These are phyloP conservation scores for Aplysia californica DNA, from an alignment of 1,140 invertebrate species.

Conservation along the genomic window DNA sequence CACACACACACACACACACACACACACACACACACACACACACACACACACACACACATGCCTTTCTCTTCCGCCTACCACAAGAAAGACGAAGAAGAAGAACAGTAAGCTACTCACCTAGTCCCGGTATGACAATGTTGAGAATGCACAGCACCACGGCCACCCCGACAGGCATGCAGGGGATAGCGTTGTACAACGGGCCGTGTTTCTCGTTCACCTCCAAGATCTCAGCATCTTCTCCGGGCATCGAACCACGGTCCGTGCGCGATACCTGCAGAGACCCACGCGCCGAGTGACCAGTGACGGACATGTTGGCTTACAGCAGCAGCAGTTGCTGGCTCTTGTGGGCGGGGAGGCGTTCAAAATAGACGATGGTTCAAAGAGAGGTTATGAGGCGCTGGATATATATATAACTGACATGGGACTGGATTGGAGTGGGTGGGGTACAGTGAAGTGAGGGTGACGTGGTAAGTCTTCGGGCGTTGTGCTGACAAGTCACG, in stretches of 20 bases:
- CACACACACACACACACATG: too few species aligned
- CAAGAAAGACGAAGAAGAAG: too few species aligned
- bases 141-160: constrained; percentile 69
- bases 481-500: neutral
- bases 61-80: too few species aligned
- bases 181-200: constrained; percentile 69
- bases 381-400: too few species aligned
- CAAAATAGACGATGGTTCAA: neutral
- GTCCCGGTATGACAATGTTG: constrained; percentile 69
- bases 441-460: neutral
- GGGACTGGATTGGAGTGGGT: too few species aligned
- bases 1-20: too few species aligned
- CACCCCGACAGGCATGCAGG: constrained; percentile 68
- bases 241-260: neutral
- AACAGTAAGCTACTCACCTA: constrained; percentile 65
- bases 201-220: constrained; percentile 69
- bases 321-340: neutral
- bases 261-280: neutral
- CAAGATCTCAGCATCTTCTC: constrained; percentile 60
- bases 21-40: too few species aligned
- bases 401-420: too few species aligned
- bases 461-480: neutral
- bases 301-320: neutral
- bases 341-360: neutral
- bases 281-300: too few species aligned